These are phyloP conservation scores for Marmota flaviventris DNA, from an alignment of 2,113 vertebrate species.

Conservation along the genomic window DNA sequence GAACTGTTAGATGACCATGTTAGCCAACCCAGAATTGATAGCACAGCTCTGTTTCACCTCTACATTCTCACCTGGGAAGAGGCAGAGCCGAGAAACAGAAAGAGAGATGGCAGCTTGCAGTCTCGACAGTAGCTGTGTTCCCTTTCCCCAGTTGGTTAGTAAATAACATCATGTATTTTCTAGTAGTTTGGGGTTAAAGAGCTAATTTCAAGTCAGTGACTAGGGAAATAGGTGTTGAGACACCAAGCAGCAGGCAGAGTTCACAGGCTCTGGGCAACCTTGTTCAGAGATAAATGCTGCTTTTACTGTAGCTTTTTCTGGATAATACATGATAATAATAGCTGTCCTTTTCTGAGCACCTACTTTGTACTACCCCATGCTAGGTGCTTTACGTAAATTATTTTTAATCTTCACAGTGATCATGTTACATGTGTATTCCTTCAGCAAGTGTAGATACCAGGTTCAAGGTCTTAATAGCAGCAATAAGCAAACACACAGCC, in stretches of 20 bases:
- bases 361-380: not conserved
- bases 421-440: not conserved
- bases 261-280: slow-evolving; percentile 17
- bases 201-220: slow-evolving; percentile 55
- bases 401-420: slow-evolving; percentile 45
- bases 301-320: not conserved
- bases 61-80: slow-evolving; percentile 8
- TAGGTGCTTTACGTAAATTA: not conserved
- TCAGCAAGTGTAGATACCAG: not conserved
- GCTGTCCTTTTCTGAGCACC: slow-evolving; percentile 7
- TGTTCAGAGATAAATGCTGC: not conserved
- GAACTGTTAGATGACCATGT: slow-evolving; percentile 26
- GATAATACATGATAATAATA: not conserved
- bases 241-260: slow-evolving; percentile 33
- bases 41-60: not conserved
- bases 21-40: not conserved
- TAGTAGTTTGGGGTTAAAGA: slow-evolving; percentile 71
- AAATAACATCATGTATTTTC: slow-evolving; percentile 53
- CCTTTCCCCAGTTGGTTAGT: slow-evolving; percentile 45
- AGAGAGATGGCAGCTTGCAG: not conserved
- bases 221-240: slow-evolving; percentile 61
- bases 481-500: not conserved
- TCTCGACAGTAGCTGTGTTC: not conserved
- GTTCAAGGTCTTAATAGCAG: not conserved
- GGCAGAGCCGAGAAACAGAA: not conserved